Evolutionary conservation across 2,113 vertebrate genomes (phyloP).

Genomic region (Platanista minor): DNA sequence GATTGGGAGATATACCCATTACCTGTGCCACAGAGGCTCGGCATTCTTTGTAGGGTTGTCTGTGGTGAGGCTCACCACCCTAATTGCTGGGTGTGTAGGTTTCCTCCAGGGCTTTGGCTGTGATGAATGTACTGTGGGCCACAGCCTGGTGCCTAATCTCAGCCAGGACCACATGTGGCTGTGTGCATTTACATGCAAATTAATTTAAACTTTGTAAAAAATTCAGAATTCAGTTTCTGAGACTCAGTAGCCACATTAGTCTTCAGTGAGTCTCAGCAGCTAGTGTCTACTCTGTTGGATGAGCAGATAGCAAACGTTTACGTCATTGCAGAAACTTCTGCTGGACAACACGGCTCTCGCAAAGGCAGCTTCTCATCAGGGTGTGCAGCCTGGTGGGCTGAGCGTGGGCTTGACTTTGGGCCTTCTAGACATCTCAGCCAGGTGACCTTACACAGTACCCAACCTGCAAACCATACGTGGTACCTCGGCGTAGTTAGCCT

Average conservation of each 20-base stretch:
- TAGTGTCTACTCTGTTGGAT: not conserved
- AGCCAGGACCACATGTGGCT: not conserved
- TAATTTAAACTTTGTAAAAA: not conserved
- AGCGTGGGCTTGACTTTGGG: not conserved
- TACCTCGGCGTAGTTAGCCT: not conserved
- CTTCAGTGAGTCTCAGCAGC: not conserved
- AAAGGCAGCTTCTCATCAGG: not conserved
- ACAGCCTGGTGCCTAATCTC: not conserved
- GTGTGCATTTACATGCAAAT: not conserved
- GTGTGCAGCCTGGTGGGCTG: not conserved
- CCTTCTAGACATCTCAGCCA: not conserved
- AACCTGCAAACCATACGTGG: fast-evolving
- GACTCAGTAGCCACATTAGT: not conserved
- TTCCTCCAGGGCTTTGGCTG: not conserved
- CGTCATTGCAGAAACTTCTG: not conserved
- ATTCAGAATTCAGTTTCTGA: not conserved
- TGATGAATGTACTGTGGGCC: not conserved
- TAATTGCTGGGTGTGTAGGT: not conserved
- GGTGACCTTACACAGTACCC: not conserved
- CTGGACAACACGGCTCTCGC: not conserved
- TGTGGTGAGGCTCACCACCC: not conserved
- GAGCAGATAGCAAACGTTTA: not conserved
- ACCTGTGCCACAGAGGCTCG: not conserved
- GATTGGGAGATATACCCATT: not conserved
- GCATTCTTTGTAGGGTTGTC: not conserved